A percentile compares a stretch with the other conserved stretches of the same genome.
These are phyloP conservation scores for Mesochorus sp. DNA, from an alignment of 2,888 invertebrate species.

Conservation along the genomic window DNA sequence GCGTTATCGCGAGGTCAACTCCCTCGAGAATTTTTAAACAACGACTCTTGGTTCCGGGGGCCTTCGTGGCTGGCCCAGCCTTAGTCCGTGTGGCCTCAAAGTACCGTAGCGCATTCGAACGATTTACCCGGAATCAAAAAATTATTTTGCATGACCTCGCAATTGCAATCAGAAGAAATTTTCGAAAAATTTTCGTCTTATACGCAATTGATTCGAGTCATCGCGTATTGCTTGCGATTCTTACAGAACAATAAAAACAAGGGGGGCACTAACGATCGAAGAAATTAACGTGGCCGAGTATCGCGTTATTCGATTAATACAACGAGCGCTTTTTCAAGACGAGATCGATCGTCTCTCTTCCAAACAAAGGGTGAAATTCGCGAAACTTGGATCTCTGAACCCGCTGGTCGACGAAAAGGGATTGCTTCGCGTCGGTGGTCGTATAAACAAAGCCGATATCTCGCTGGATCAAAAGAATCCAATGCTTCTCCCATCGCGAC, in stretches of 20 bases:
- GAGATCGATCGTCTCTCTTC: slow-evolving; percentile 22
- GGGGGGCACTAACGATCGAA: not conserved
- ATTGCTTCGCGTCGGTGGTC: slow-evolving; percentile 46
- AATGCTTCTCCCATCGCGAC: slow-evolving; percentile 44
- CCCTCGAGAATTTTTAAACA: slow-evolving; percentile 23
- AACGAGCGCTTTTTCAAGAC: slow-evolving; percentile 8
- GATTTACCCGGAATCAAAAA: slow-evolving; percentile 20
- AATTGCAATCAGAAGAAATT: slow-evolving; percentile 13
- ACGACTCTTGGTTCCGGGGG: slow-evolving; percentile 25
- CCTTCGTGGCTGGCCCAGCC: slow-evolving; percentile 15
- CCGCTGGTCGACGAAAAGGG: slow-evolving; percentile 46
- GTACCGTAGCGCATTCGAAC: not conserved
- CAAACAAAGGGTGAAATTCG: not conserved
- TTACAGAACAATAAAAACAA: not conserved
- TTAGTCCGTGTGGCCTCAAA: slow-evolving; percentile 5
- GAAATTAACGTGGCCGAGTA: slow-evolving; percentile 18
- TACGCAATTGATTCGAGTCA: slow-evolving; percentile 16
- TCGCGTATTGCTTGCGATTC: slow-evolving; percentile 35
- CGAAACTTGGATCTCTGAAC: slow-evolving; percentile 35
- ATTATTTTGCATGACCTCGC: slow-evolving; percentile 14
- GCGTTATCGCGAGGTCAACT: slow-evolving; percentile 14
- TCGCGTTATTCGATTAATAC: slow-evolving; percentile 5
- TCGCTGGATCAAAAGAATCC: slow-evolving; percentile 42
- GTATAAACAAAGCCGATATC: slow-evolving; percentile 33
- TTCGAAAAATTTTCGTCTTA: slow-evolving; percentile 29